phyloP scores from a whole-genome alignment of 2,797 vertebrate species.

The Anguilla obscura region DNA sequence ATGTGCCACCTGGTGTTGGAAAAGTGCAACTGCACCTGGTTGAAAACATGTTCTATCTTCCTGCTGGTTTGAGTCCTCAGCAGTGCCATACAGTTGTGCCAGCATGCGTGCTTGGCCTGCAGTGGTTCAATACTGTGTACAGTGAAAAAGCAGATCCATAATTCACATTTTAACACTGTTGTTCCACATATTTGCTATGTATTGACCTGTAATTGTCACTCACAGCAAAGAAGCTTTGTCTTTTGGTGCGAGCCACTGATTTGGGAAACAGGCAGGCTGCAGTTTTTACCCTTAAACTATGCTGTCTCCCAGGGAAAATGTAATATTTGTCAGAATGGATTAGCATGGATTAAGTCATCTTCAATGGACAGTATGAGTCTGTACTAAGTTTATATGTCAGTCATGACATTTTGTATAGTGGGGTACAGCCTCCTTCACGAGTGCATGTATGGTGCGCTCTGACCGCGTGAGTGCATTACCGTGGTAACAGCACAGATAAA shows the following conservation, averaged over 20 bases:
- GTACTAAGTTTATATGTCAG: background rate
- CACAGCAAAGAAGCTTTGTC: background rate
- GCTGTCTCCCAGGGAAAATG: too few relatives aligned
- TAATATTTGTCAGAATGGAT: background rate
- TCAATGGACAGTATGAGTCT: background rate
- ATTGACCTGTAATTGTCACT: background rate
- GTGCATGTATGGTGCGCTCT: background rate
- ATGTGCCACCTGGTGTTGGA: slow-evolving; percentile 37
- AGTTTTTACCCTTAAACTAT: too few relatives aligned
- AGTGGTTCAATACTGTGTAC: background rate
- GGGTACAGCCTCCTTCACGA: background rate
- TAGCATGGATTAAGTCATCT: background rate
- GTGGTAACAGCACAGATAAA: background rate
- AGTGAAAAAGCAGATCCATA: background rate
- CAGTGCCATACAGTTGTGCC: background rate
- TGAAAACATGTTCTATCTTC: background rate
- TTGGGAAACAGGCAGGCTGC: background rate
- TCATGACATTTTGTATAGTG: background rate
- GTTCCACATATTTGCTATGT: background rate
- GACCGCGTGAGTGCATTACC: background rate
- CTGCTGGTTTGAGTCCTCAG: background rate
- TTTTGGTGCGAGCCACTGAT: background rate
- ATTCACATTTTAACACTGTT: background rate
- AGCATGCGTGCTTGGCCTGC: background rate
- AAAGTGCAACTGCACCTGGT: slow-evolving; percentile 27